Evolutionary conservation across 2,113 vertebrate genomes (phyloP), one percentile per base, ranked within the genome.

Genomic region (Clarias magur): DNA sequence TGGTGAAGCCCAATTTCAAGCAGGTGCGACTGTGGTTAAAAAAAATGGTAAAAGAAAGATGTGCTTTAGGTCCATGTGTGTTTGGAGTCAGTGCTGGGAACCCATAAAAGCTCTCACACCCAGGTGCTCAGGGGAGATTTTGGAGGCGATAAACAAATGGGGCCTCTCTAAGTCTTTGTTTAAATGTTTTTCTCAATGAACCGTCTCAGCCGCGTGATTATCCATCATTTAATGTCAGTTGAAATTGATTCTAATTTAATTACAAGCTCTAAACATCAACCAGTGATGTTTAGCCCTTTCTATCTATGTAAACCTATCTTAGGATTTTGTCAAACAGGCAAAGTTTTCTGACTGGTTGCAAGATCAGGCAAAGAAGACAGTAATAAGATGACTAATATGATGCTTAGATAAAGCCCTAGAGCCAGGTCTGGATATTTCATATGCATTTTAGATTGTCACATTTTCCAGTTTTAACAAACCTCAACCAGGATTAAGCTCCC

Each of bases 21-120:
- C 94, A 94, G 93, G 94, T 94, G 92, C 85, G 80, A 62, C 82
- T 90, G 89, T 87, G 90, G 91, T 88, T 38, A 93, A 91, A 93
- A 73, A 93, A 92, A 93, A 91, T 87, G 87, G 89, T 5, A 79
- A 91, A 91, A 91, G 88, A 90, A 92, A 88, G 92, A 65, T 2
- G 67, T 91, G 90, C 90, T 88, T 90, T 90, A 85, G 84, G 88
- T 86, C 67, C 11, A 16, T 57, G n/a, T 78, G 53, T 48, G 75
- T 87, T 76, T 84, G 91, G 86, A 21, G 72, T 89, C 86, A 89
- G 68, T 82, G 86, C 90, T 94, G 91, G 91, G 91, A 93, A 93
- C 89, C 89, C 86, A 90, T 89, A 30, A 89, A 88, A 57, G 42
- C 80, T 67, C 70, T 87, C 59, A 83, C 53, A 78, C 80, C 86